A percentile compares a stretch with the other conserved stretches of the same genome.
Conservation (phyloP, 2,113 vertebrate species). For the Syngnathus scovelli region DNA sequence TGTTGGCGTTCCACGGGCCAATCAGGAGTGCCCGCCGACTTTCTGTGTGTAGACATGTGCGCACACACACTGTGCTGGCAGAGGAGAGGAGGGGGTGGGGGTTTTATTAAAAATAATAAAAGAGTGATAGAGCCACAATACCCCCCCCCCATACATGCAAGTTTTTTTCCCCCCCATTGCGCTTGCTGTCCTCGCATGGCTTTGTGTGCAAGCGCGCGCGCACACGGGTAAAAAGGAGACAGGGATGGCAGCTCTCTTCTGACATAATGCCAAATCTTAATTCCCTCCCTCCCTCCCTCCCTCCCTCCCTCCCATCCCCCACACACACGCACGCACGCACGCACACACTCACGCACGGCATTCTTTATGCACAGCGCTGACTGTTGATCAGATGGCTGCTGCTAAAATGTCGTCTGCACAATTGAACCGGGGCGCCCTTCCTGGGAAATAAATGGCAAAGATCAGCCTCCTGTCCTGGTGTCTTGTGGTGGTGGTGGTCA, state of each 20-base stretch:
- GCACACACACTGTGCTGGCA: not conserved
- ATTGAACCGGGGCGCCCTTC: conserved; percentile 14
- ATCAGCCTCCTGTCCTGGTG: not conserved
- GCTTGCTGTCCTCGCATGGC: conserved; percentile 30
- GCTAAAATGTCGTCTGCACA: conserved; percentile 61
- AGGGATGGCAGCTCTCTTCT: conserved; percentile 59
- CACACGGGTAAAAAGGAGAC: conserved; percentile 31
- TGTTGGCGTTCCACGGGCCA: conserved; percentile 43
- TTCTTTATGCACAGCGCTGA: conserved; percentile 63
- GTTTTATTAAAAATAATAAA: not conserved
- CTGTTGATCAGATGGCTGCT: conserved; percentile 61
- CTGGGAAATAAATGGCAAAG: conserved; percentile 5
- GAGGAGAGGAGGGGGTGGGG: conserved; percentile 5
- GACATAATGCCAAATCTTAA: conserved; percentile 72
- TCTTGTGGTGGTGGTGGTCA: not conserved
- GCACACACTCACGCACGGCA: conserved; percentile 49
- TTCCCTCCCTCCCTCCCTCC: conserved; percentile 62
- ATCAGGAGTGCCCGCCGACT: conserved; percentile 29
- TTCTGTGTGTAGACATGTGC: conserved; percentile 27
- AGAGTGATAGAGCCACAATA: conserved; percentile 19
- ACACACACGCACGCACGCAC: conserved; percentile 28
- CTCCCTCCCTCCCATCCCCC: conserved; percentile 30
- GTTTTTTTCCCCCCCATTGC: conserved; percentile 23
- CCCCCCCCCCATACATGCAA: conserved; percentile 17
- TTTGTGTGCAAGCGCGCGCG: conserved; percentile 31